Conservation (phyloP, 2,113 vertebrate species). For the Piliocolobus tephrosceles region DNA sequence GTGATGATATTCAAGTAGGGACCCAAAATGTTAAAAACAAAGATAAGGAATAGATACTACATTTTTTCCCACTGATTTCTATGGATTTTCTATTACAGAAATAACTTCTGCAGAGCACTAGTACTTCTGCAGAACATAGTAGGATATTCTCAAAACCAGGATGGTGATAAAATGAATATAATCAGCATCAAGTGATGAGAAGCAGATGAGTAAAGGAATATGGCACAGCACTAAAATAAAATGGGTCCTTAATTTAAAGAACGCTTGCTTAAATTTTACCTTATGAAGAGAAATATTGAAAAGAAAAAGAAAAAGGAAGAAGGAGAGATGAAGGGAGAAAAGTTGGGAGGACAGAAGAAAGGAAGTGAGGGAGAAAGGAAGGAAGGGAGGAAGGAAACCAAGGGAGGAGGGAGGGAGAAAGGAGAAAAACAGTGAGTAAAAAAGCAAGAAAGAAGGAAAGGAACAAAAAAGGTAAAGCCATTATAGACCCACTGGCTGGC, state of each 20-base stretch:
- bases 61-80: conserved; percentile 18
- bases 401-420: neutral
- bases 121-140: neutral
- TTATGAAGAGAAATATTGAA: neutral
- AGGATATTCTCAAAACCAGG: neutral
- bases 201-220: neutral
- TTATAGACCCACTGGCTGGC: neutral
- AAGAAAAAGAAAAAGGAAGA: neutral
- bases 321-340: too few species aligned
- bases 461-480: neutral
- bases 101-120: neutral
- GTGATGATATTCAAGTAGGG: neutral
- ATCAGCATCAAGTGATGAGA: neutral
- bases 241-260: neutral
- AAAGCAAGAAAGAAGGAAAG: neutral
- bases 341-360: accelerated
- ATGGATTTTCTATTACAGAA: neutral
- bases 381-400: neutral
- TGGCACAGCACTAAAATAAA: neutral
- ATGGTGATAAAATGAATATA: neutral
- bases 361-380: neutral
- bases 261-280: neutral
- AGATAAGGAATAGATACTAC: neutral
- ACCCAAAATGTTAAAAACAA: neutral
- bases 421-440: neutral